Evolutionary conservation across 2,797 vertebrate species (phyloP), one percentile per base, ranked within the genome.

Genomic region (Molossus molossus): DNA sequence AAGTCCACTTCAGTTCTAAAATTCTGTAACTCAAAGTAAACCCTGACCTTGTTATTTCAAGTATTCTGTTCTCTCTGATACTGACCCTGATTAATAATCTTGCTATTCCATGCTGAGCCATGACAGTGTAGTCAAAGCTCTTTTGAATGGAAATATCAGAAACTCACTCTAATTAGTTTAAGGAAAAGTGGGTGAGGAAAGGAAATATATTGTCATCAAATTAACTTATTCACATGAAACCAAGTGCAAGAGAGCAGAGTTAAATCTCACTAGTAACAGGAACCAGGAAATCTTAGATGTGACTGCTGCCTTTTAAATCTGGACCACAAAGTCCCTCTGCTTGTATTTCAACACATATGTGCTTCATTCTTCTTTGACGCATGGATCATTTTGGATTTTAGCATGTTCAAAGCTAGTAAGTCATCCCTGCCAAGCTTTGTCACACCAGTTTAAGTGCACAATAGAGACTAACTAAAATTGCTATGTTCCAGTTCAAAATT

Each of bases 1-100:
- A 5, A 75, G 13, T 81, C 5, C 15, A 55, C 37, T 91, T 89
- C 9, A 40, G 25, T 64, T 81, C 18, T 53, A 81, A 33, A 72
- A 85, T 73, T 73, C 17, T 72, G 5, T 83, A 73, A 70, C 77
- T 96, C 55, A 90, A 64, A 87, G 40, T 85, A 65, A 95, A 67
- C 1, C 0, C 6, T 91, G 23, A 70, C 1, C 9, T 67, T 88
- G 15, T 53, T 77, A 40, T 55, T 76, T 11, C 3, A 67, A 84
- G 3, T n/a, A 55, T 45, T 77, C 3, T 80, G 9, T 70, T 93
- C 1, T 75, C 13, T 77, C 9, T 85, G 18, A 13, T 65, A 87
- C 48, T 94, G n/a, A 29, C 12, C 11, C 33, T 84, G 57, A 83
- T 82, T 89, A 73, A 77, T 80, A 87, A 94, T 37, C 15, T 75